Conservation (phyloP, 2,113 vertebrate genomes). For the Diglossa brunneiventris region DNA sequence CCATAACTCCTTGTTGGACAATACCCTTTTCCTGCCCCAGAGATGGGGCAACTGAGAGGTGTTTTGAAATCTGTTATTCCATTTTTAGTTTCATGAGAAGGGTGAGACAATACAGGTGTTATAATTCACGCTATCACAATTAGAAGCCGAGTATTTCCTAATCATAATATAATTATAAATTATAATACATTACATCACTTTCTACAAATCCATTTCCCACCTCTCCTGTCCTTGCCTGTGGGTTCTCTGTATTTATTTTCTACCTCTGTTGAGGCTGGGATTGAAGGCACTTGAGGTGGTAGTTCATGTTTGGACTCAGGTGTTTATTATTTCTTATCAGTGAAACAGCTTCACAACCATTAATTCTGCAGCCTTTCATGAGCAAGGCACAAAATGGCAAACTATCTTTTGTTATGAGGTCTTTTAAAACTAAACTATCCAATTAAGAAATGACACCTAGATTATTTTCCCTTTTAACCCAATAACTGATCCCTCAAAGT, state of each 20-base stretch:
- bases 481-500: not conserved
- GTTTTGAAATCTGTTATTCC: not conserved
- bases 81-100: not conserved
- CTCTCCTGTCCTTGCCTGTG: not conserved
- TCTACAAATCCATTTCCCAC: not conserved
- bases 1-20: not conserved
- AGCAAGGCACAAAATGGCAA: not conserved
- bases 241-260: not conserved
- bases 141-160: not conserved
- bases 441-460: not conserved
- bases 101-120: not conserved
- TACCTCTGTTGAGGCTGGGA: not conserved
- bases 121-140: not conserved
- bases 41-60: not conserved
- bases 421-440: not conserved
- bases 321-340: not conserved
- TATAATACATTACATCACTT: not conserved
- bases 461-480: not conserved
- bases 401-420: not conserved
- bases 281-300: not conserved
- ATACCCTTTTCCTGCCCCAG: not conserved
- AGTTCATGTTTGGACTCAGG: not conserved
- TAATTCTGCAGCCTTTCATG: not conserved
- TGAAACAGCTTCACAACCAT: not conserved
- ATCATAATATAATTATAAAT: not conserved